Evolutionary conservation across 1,140 invertebrate genomes (phyloP).

Genomic region (Dreissena rostriformis): DNA sequence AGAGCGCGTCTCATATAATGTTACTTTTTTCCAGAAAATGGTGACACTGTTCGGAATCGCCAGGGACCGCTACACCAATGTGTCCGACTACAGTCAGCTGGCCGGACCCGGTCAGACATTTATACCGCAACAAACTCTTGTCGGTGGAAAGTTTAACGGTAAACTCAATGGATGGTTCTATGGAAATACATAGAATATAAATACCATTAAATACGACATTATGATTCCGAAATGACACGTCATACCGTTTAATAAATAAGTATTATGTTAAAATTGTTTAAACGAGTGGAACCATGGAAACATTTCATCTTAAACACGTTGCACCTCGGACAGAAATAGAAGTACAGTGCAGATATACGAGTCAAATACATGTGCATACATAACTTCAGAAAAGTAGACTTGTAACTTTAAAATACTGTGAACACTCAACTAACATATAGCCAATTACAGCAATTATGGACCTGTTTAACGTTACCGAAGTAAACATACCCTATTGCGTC

Average conservation of each 20-base stretch:
- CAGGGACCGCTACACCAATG: neutral
- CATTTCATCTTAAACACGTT: neutral
- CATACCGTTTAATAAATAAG: neutral
- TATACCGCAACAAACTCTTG: neutral
- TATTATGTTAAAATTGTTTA: neutral
- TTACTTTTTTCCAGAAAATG: neutral
- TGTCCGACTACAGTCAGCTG: slow-evolving; percentile 1
- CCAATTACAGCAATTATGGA: too few species aligned
- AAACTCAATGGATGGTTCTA: too few species aligned
- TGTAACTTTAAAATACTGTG: too few species aligned
- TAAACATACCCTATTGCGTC: too few species aligned
- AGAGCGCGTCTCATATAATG: too few species aligned
- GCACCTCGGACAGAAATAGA: neutral
- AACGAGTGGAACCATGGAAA: neutral
- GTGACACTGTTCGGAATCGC: slow-evolving; percentile 14
- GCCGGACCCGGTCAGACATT: neutral
- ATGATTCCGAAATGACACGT: neutral
- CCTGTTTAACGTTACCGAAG: too few species aligned
- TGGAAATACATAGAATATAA: too few species aligned
- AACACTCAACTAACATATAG: too few species aligned
- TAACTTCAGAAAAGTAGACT: too few species aligned
- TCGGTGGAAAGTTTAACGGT: neutral
- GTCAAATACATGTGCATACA: too few species aligned
- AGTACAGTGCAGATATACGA: neutral
- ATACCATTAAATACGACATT: too few species aligned